Evolutionary conservation across 2,888 invertebrate species (phyloP).

Genomic region (Ditula angustiorana): DNA sequence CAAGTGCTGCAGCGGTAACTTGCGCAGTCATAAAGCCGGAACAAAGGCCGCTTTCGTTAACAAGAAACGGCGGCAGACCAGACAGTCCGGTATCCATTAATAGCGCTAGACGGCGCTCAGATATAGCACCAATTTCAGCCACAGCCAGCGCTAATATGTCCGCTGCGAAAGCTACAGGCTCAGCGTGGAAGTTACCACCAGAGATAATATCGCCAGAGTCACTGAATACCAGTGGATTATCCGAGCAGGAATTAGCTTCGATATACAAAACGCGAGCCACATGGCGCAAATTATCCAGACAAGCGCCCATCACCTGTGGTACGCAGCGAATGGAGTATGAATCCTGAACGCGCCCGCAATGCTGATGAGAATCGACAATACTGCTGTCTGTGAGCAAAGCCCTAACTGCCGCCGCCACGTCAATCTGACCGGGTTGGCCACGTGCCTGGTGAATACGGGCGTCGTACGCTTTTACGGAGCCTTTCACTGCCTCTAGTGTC

Average conservation of each 20-base stretch:
- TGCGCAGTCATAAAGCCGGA: constrained; percentile 23
- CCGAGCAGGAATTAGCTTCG: constrained; percentile 12
- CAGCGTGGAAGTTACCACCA: constrained; percentile 18
- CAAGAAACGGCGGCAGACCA: constrained; percentile 8
- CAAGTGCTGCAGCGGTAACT: constrained; percentile 10
- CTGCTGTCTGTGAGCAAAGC: background rate
- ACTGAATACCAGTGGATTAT: constrained; percentile 16
- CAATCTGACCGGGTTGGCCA: constrained; percentile 5
- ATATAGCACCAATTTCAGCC: constrained; percentile 19
- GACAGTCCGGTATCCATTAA: constrained; percentile 9
- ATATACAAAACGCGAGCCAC: constrained; percentile 6
- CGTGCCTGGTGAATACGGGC: constrained; percentile 6
- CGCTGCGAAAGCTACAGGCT: constrained; percentile 13
- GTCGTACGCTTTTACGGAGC: constrained; percentile 8
- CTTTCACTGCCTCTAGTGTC: constrained; percentile 1
- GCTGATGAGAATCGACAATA: background rate
- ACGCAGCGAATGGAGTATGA: constrained; percentile 16
- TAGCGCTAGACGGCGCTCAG: constrained; percentile 7
- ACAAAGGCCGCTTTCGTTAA: background rate
- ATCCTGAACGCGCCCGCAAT: constrained; percentile 8
- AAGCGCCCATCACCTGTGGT: constrained; percentile 25
- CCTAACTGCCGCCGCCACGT: background rate
- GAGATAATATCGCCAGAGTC: constrained; percentile 11
- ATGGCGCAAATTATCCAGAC: constrained; percentile 8
- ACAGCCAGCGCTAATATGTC: constrained; percentile 15